A percentile compares a stretch with the other conserved stretches of the same genome.
Conservation (phyloP, 2,113 vertebrate genomes). For the Cyphotilapia sp. region DNA sequence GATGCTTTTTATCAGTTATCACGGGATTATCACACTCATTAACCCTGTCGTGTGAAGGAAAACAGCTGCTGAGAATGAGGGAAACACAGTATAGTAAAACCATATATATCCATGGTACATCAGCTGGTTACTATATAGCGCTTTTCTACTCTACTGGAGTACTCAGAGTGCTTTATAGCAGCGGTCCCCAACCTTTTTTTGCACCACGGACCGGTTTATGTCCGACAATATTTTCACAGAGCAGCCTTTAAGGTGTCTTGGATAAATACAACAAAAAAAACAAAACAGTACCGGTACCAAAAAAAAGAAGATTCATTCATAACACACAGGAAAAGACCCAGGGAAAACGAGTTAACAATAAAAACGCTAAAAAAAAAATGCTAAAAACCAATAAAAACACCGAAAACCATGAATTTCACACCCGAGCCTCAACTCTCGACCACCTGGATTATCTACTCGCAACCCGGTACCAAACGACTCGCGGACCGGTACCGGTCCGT, state of each 20-base stretch:
- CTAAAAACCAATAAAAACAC: fast-evolving
- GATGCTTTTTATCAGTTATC: neutral
- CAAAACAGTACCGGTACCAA: fast-evolving
- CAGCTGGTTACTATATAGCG: neutral
- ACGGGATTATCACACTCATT: fast-evolving
- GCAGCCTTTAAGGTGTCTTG: fast-evolving
- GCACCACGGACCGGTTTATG: fast-evolving
- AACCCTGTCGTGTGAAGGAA: neutral
- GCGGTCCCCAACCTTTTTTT: neutral
- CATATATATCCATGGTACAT: neutral
- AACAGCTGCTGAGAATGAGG: neutral
- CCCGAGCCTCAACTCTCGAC: neutral
- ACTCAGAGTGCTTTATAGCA: fast-evolving
- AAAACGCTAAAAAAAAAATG: fast-evolving
- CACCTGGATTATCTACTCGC: neutral
- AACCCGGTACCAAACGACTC: neutral
- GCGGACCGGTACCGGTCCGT: fast-evolving
- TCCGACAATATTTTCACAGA: fast-evolving
- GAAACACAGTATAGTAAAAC: neutral
- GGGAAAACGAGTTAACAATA: neutral
- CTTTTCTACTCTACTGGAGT: neutral
- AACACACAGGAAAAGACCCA: fast-evolving
- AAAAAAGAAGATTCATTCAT: neutral
- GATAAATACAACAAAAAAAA: neutral
- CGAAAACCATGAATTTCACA: fast-evolving